Evolutionary conservation across 2,113 vertebrate species (phyloP).

Genomic region (Indicator indicator): DNA sequence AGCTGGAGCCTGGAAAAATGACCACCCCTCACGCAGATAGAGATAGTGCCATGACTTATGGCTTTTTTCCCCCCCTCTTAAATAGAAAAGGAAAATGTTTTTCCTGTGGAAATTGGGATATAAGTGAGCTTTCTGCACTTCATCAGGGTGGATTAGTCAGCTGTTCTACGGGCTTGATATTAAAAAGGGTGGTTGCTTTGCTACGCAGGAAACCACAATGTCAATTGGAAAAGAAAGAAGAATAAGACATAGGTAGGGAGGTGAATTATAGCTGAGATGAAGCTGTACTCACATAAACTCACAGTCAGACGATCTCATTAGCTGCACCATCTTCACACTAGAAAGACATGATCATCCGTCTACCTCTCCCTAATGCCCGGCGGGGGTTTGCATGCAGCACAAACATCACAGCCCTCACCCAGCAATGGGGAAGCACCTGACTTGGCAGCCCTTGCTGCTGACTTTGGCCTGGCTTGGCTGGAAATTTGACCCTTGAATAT

Average conservation of each 20-base stretch:
- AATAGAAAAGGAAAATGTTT: neutral
- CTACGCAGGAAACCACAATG: neutral
- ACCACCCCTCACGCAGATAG: neutral
- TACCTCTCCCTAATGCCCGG: neutral
- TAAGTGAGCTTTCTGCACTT: neutral
- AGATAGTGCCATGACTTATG: neutral
- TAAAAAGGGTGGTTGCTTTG: neutral
- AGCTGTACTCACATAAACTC: neutral
- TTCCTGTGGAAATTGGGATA: neutral
- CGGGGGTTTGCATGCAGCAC: neutral
- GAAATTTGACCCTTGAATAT: neutral
- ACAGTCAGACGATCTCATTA: neutral
- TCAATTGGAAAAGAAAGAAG: conserved; percentile 6
- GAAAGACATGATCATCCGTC: neutral
- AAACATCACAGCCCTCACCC: fast-evolving
- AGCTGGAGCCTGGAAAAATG: conserved; percentile 3
- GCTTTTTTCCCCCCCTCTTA: neutral
- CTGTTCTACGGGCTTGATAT: neutral
- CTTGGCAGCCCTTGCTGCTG: neutral
- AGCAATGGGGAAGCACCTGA: fast-evolving
- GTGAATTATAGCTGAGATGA: neutral
- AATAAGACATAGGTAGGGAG: neutral
- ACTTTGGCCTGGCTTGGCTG: neutral
- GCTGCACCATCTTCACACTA: neutral
- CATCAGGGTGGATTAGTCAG: conserved; percentile 25